A percentile compares a stretch with the other conserved stretches of the same genome.
Evolutionary conservation across 2,888 invertebrate genomes (phyloP).

Genomic region (Silvanus unidentatus): DNA sequence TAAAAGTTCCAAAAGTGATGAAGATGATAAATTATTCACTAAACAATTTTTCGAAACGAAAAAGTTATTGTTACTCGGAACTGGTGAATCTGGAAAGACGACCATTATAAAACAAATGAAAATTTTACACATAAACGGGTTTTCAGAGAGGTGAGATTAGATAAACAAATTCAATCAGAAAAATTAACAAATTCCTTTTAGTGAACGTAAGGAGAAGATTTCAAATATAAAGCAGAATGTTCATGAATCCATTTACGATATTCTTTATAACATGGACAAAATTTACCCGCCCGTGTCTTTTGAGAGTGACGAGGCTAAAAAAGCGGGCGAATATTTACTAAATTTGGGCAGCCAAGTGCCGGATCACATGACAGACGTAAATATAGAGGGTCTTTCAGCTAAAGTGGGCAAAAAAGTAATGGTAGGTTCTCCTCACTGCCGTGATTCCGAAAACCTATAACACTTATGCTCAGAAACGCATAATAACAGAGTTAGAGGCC

Average conservation of each 20-base stretch:
- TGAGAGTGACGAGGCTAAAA: conserved; percentile 47
- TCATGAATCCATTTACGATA: conserved; percentile 67
- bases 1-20: conserved; percentile 9
- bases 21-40: conserved; percentile 25
- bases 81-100: conserved; percentile 80
- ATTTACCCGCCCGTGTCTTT: conserved; percentile 48
- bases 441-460: too few relatives aligned
- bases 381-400: conserved; percentile 9
- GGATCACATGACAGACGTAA: conserved; percentile 53
- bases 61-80: conserved; percentile 60
- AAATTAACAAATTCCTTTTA: conserved; percentile 34
- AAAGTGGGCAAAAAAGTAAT: too few relatives aligned
- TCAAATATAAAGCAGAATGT: conserved; percentile 65
- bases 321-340: conserved; percentile 50
- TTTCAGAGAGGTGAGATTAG: conserved; percentile 59
- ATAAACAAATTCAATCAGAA: too few relatives aligned
- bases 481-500: too few relatives aligned
- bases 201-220: conserved; percentile 63
- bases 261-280: conserved; percentile 54
- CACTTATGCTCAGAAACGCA: too few relatives aligned
- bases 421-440: too few relatives aligned
- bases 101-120: conserved; percentile 85
- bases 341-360: conserved; percentile 50
- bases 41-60: conserved; percentile 41
- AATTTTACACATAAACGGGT: conserved; percentile 75